Evolutionary conservation across 2,888 invertebrate genomes (phyloP).

Genomic region (Protodeltote pygarga): DNA sequence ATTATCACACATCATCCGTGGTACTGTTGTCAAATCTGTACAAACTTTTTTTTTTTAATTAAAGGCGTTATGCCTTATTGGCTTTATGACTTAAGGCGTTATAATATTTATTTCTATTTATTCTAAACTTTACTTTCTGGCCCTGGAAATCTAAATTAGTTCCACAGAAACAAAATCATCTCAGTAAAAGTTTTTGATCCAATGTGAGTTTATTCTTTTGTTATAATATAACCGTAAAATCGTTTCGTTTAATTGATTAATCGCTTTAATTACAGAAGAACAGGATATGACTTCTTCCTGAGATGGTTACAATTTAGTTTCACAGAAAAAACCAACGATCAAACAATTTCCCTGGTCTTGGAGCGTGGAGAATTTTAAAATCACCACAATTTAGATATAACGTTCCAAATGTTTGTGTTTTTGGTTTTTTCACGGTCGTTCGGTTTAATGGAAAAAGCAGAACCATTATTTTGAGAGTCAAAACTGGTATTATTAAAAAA

Average conservation of each 20-base stretch:
- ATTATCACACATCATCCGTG: too few relatives aligned
- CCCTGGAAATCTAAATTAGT: too few relatives aligned
- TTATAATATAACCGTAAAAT: too few relatives aligned
- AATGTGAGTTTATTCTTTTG: too few relatives aligned
- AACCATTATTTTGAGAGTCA: conserved; percentile 21
- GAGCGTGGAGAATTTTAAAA: conserved; percentile 47
- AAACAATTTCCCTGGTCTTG: conserved; percentile 27
- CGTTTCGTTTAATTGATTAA: background rate
- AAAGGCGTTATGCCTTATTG: too few relatives aligned
- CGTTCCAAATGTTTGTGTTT: conserved; percentile 21
- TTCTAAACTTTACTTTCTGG: too few relatives aligned
- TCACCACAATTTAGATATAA: conserved; percentile 47
- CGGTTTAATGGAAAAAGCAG: conserved; percentile 24
- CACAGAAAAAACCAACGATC: conserved; percentile 15
- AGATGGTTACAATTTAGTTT: conserved; percentile 15
- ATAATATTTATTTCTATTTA: too few relatives aligned
- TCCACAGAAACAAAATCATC: too few relatives aligned
- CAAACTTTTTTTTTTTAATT: too few relatives aligned
- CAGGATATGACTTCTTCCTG: conserved; percentile 29
- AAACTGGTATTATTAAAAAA: conserved; percentile 17
- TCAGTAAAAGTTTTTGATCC: too few relatives aligned
- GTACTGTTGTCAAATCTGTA: too few relatives aligned
- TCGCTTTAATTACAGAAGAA: conserved; percentile 26
- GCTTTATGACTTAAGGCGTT: too few relatives aligned
- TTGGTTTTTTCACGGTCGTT: conserved; percentile 36